phyloP scores from a whole-genome alignment of 2,113 vertebrate genomes.

The Tragulus kanchil region DNA sequence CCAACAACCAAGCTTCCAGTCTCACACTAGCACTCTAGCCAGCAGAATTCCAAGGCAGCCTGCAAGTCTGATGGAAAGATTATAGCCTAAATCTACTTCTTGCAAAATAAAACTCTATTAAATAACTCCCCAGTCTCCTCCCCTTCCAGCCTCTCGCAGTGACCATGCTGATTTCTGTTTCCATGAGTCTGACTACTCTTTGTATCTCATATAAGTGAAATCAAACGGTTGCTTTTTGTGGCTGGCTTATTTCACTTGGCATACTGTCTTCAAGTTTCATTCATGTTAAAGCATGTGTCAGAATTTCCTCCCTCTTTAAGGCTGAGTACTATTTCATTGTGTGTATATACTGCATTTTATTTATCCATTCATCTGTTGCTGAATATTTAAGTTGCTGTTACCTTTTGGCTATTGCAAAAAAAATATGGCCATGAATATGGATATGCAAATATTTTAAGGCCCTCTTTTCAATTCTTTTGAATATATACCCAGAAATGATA shows the following conservation, averaged over 20 bases:
- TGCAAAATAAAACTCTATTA: background rate
- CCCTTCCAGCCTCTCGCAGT: background rate
- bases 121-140: background rate
- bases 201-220: background rate
- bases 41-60: background rate
- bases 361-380: background rate
- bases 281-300: background rate
- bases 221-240: background rate
- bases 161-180: background rate
- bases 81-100: background rate
- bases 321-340: background rate
- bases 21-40: background rate
- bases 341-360: background rate
- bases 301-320: slow-evolving; percentile 6
- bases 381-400: background rate
- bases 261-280: background rate
- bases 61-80: background rate
- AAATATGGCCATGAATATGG: background rate
- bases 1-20: background rate
- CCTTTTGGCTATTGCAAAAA: background rate
- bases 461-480: background rate
- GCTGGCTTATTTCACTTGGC: background rate
- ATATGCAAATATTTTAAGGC: background rate
- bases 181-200: background rate
- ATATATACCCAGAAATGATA: background rate